Conservation (phyloP, 2,113 vertebrate species). For the Sinocyclocheilus maitianheensis region DNA sequence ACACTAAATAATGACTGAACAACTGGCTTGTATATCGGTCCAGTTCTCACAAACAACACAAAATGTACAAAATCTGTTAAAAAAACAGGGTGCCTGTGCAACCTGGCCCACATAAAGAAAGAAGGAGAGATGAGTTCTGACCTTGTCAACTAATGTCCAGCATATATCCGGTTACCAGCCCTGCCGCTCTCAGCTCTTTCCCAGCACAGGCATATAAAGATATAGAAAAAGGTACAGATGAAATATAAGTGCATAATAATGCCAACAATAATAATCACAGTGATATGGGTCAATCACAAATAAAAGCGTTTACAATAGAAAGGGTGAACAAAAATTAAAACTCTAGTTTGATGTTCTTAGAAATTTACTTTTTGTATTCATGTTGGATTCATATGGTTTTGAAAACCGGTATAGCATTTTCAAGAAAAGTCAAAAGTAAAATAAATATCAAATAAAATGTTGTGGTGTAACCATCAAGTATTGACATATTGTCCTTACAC, state of each 20-base stretch:
- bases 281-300: neutral
- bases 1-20: constrained; percentile 13
- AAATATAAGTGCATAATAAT: neutral
- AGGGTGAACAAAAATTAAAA: neutral
- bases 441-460: neutral
- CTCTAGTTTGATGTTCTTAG: neutral
- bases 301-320: neutral
- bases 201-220: neutral
- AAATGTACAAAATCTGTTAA: constrained; percentile 2
- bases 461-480: neutral
- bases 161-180: constrained; percentile 46
- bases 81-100: neutral
- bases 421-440: neutral
- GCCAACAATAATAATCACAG: neutral
- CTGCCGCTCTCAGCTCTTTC: constrained; percentile 51
- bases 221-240: neutral
- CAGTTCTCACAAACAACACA: constrained; percentile 33
- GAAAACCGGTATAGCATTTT: neutral
- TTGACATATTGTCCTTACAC: neutral
- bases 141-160: constrained; percentile 56
- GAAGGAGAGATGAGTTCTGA: constrained; percentile 52
- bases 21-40: neutral
- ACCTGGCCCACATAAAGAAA: neutral
- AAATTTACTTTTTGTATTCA: neutral
- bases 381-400: neutral